A percentile compares a stretch with the other conserved stretches of the same genome.
Evolutionary conservation across 2,113 vertebrate species (phyloP).

Genomic region (Meles meles): DNA sequence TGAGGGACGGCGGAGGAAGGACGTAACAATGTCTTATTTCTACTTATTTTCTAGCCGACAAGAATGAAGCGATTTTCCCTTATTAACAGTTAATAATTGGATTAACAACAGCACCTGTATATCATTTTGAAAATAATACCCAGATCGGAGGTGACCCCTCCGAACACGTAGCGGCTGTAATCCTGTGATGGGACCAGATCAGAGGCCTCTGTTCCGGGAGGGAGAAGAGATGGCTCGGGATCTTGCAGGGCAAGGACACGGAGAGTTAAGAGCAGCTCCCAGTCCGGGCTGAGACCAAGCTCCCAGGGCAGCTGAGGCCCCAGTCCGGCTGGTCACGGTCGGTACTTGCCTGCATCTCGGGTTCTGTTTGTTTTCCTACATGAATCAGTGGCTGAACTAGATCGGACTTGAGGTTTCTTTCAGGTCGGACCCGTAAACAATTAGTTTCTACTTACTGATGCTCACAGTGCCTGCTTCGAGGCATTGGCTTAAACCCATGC

Average conservation of each 20-base stretch:
- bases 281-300: too few relatives aligned
- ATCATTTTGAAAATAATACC: not conserved
- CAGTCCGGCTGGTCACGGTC: not conserved
- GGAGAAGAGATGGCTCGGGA: not conserved
- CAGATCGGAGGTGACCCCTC: not conserved
- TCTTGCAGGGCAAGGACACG: fast-evolving
- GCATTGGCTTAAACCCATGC: not conserved
- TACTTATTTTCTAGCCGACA: not conserved
- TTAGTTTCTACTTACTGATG: not conserved
- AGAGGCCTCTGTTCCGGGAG: not conserved
- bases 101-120: not conserved
- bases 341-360: not conserved
- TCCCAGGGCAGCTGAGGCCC: too few relatives aligned
- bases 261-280: too few relatives aligned
- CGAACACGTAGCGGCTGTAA: not conserved
- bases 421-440: not conserved
- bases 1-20: not conserved
- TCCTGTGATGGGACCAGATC: not conserved
- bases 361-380: not conserved
- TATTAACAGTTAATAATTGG: not conserved
- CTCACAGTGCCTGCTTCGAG: not conserved
- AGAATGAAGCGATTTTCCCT: not conserved
- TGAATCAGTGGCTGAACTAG: not conserved
- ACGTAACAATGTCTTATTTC: fast-evolving
- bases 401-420: not conserved